These are phyloP conservation scores for Cepphus grylle DNA, from an alignment of 2,113 vertebrate species.

Conservation along the genomic window DNA sequence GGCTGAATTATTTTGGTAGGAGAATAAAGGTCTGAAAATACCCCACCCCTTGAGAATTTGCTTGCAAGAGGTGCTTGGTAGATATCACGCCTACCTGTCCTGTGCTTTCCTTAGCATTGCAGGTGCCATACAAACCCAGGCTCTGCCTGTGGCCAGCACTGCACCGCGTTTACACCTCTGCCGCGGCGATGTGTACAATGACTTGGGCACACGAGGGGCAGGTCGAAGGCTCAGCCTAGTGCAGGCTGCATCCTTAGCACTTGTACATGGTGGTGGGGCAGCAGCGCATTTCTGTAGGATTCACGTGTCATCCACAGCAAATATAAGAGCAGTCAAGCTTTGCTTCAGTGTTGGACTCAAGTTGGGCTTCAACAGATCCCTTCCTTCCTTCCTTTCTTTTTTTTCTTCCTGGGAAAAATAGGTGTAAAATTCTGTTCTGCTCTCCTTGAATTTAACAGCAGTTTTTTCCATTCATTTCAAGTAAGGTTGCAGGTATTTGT, in stretches of 20 bases:
- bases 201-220: not conserved
- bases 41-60: not conserved
- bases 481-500: not conserved
- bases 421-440: not conserved
- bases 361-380: not conserved
- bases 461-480: not conserved
- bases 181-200: not conserved
- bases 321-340: not conserved
- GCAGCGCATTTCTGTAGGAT: not conserved
- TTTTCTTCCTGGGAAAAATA: not conserved
- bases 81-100: not conserved
- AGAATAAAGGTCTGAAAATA: not conserved
- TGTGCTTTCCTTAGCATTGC: not conserved
- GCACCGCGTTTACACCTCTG: fast-evolving
- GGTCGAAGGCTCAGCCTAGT: not conserved
- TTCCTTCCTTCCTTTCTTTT: not conserved
- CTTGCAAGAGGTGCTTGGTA: not conserved
- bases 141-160: not conserved
- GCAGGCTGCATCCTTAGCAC: not conserved
- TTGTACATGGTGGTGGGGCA: not conserved
- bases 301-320: not conserved
- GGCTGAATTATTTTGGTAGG: not conserved
- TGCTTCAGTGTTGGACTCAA: not conserved
- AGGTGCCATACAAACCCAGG: not conserved
- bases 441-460: not conserved